phyloP scores from a whole-genome alignment of 1,140 invertebrate genomes.

The Helicorthomorpha holstii region DNA sequence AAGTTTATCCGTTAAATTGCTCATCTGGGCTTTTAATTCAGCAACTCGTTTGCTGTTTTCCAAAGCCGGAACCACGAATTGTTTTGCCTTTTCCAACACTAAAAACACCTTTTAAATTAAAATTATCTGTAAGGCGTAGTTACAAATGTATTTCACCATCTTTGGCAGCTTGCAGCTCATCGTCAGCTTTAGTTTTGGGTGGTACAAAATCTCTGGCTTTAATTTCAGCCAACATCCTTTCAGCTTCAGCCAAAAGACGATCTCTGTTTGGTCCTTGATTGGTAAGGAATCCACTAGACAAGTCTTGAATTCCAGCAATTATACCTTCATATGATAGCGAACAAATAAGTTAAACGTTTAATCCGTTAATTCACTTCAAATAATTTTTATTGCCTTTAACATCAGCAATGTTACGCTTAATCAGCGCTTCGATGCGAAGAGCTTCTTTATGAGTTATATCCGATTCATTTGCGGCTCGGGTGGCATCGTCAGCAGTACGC shows the following conservation, averaged over 20 bases:
- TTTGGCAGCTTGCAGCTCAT: constrained; percentile 15
- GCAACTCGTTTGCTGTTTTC: constrained; percentile 35
- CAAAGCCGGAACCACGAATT: constrained; percentile 46
- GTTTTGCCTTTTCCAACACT: constrained; percentile 39
- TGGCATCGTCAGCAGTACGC: constrained; percentile 19
- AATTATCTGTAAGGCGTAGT: not conserved
- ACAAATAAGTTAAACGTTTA: not conserved
- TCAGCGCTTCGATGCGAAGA: constrained; percentile 21
- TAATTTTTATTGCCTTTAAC: not conserved
- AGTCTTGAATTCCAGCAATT: constrained; percentile 42
- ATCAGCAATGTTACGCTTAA: constrained; percentile 16
- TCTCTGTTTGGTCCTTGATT: constrained; percentile 53
- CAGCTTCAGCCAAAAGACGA: constrained; percentile 50
- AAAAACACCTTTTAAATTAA: not conserved
- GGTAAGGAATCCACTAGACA: constrained; percentile 45
- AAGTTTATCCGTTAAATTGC: constrained; percentile 42
- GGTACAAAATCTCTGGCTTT: constrained; percentile 35
- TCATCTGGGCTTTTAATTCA: constrained; percentile 36
- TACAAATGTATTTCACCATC: constrained; percentile 15
- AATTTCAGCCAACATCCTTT: constrained; percentile 47
- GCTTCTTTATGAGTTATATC: constrained; percentile 17
- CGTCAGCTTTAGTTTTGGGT: constrained; percentile 16
- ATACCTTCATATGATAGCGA: constrained; percentile 19
- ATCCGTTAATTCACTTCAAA: no score
- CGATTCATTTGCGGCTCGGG: constrained; percentile 15